A percentile compares a stretch with the other conserved stretches of the same genome.
Evolutionary conservation across 2,113 vertebrate genomes (phyloP).

Genomic region (Rousettus leschenaultii): DNA sequence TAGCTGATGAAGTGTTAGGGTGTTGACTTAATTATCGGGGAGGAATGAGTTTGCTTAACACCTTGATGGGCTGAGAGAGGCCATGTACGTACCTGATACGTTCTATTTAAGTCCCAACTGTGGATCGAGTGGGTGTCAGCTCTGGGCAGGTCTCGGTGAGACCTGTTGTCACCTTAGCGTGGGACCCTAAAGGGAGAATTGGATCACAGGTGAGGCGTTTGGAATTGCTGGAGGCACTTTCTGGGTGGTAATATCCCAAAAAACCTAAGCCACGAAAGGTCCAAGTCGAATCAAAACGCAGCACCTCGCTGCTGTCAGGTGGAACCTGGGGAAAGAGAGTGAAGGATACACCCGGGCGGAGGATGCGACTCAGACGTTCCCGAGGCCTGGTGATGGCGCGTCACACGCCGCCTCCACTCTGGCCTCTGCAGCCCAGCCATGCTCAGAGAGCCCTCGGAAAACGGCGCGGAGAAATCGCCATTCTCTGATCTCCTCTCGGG

Average conservation of each 20-base stretch:
- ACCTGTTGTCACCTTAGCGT: not conserved
- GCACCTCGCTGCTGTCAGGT: not conserved
- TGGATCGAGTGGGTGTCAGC: fast-evolving
- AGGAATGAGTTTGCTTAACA: not conserved
- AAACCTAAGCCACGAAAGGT: not conserved
- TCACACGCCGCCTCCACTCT: too few species aligned
- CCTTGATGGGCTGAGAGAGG: not conserved
- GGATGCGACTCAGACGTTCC: not conserved
- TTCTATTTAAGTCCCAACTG: not conserved
- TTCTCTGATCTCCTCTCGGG: fast-evolving
- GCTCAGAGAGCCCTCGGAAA: not conserved
- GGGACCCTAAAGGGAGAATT: not conserved
- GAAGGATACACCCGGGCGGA: not conserved
- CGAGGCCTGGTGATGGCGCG: fast-evolving
- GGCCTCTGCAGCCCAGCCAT: fast-evolving
- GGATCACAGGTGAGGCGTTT: not conserved
- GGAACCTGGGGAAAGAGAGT: not conserved
- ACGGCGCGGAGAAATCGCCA: not conserved
- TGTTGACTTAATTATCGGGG: not conserved
- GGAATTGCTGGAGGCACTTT: not conserved
- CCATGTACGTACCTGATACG: fast-evolving
- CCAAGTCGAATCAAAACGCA: not conserved
- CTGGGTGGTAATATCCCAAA: not conserved
- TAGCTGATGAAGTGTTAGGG: not conserved
- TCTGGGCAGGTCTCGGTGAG: fast-evolving